These are phyloP conservation scores for Python bivittatus DNA, from an alignment of 2,113 vertebrate genomes.

Conservation along the genomic window DNA sequence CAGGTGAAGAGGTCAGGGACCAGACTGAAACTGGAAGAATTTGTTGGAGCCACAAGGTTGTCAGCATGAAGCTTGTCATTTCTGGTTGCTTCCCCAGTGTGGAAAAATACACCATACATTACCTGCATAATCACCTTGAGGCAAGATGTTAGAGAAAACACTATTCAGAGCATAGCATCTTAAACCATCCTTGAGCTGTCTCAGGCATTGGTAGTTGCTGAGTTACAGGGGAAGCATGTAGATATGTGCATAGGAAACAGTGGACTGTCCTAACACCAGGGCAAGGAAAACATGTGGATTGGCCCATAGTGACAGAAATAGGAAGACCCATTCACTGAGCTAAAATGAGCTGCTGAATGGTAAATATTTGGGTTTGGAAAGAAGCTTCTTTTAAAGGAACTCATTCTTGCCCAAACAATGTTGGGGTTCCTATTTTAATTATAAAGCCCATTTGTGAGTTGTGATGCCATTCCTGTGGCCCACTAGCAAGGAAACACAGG, in stretches of 20 bases:
- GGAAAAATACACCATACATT: background rate
- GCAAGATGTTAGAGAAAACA: background rate
- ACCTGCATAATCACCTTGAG: background rate
- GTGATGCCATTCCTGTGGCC: background rate
- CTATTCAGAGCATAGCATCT: background rate
- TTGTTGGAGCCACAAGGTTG: background rate
- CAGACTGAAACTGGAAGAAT: background rate
- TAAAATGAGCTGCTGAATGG: background rate
- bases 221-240: background rate
- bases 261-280: background rate
- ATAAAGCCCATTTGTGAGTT: background rate
- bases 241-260: background rate
- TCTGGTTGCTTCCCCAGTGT: background rate
- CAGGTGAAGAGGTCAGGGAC: background rate
- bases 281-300: background rate
- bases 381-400: background rate
- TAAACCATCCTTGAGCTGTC: background rate
- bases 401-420: background rate
- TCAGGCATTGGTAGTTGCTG: background rate
- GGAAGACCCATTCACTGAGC: background rate
- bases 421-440: background rate
- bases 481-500: background rate
- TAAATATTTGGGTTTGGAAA: background rate
- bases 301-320: background rate
- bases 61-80: background rate